Evolutionary conservation across 1,140 invertebrate genomes (phyloP).

Genomic region (Drosophila busckii): DNA sequence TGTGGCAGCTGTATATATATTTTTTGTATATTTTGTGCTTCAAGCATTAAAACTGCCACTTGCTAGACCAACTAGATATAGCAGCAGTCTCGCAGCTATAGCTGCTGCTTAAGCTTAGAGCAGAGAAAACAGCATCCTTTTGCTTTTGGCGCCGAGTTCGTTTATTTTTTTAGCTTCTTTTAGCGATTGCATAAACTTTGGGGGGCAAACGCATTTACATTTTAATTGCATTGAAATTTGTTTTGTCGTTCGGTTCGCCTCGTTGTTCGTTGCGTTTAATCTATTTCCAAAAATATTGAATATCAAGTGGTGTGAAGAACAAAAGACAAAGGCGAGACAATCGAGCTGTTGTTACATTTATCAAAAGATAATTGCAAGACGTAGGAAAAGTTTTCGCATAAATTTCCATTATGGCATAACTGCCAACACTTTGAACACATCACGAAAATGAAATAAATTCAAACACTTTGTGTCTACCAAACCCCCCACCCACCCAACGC

Average conservation of each 20-base stretch:
- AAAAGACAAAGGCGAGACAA: slow-evolving; percentile 3
- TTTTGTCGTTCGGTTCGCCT: slow-evolving; percentile 21
- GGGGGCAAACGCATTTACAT: slow-evolving; percentile 54
- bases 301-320: slow-evolving; percentile 47
- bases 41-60: neutral
- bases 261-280: slow-evolving; percentile 51
- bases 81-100: neutral
- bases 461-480: slow-evolving; percentile 54
- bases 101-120: neutral
- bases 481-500: no score
- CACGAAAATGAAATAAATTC: slow-evolving; percentile 62
- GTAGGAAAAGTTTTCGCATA: slow-evolving; percentile 52
- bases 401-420: slow-evolving; percentile 64
- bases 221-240: slow-evolving; percentile 75
- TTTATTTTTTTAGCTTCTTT: slow-evolving; percentile 2
- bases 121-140: slow-evolving; percentile 8
- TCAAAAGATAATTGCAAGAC: slow-evolving; percentile 59
- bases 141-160: slow-evolving; percentile 15
- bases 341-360: slow-evolving; percentile 44
- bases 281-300: slow-evolving; percentile 68
- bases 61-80: slow-evolving; percentile 15
- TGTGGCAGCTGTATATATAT: slow-evolving; percentile 9
- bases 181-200: slow-evolving; percentile 54
- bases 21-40: neutral
- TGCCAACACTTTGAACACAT: slow-evolving; percentile 34